Conservation (phyloP, 2,888 invertebrate species). For the Gymnocheta viridis region DNA sequence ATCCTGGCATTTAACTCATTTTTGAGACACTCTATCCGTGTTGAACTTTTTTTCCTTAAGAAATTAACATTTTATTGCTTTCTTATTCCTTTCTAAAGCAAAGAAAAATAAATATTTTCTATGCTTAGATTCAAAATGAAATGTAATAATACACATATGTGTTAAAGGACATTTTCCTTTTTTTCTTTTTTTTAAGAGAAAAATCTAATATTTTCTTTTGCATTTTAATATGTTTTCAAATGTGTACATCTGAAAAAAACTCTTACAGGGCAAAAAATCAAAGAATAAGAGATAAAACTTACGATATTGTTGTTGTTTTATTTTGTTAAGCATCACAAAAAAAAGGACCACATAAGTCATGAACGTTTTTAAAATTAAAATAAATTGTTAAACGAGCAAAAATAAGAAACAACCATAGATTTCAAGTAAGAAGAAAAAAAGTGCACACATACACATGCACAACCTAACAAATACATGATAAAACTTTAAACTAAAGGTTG, state of each 20-base stretch:
- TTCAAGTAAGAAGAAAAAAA: not conserved
- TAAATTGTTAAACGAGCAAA: slow-evolving; percentile 60
- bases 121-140: not conserved
- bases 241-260: slow-evolving; percentile 22
- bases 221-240: slow-evolving; percentile 67
- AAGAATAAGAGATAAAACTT: slow-evolving; percentile 24
- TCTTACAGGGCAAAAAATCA: not conserved
- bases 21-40: not conserved
- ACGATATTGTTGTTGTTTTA: slow-evolving; percentile 6
- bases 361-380: slow-evolving; percentile 64
- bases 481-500: slow-evolving; percentile 50
- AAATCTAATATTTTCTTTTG: slow-evolving; percentile 64
- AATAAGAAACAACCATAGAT: slow-evolving; percentile 1
- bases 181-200: slow-evolving; percentile 11
- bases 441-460: not conserved
- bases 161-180: slow-evolving; percentile 45
- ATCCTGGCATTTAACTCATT: not conserved
- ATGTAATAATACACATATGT: slow-evolving; percentile 57
- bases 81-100: not conserved
- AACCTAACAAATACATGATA: slow-evolving; percentile 52
- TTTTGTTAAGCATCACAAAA: slow-evolving; percentile 10
- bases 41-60: not conserved
- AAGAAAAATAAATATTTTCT: slow-evolving; percentile 29
- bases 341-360: slow-evolving; percentile 64
- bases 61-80: slow-evolving; percentile 55